Evolutionary conservation across 2,113 vertebrate species (phyloP).

Genomic region (Anser cygnoides): DNA sequence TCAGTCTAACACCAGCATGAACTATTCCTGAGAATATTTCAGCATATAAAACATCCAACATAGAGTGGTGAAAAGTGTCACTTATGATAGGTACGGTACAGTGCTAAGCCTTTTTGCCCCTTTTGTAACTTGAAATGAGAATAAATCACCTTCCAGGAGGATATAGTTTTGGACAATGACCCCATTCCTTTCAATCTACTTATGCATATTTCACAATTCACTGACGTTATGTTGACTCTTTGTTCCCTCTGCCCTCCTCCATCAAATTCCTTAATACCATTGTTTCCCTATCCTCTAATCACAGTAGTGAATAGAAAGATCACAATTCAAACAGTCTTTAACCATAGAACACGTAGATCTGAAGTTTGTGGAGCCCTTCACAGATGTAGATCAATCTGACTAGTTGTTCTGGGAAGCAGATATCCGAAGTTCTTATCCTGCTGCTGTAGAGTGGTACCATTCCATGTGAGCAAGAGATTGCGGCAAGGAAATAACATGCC

Average conservation of each 20-base stretch:
- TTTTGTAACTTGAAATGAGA: background rate
- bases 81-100: background rate
- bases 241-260: background rate
- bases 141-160: background rate
- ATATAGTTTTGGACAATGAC: background rate
- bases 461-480: background rate
- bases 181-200: background rate
- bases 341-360: background rate
- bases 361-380: background rate
- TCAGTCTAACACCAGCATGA: background rate
- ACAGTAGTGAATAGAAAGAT: too few relatives aligned
- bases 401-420: background rate
- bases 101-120: background rate
- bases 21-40: background rate
- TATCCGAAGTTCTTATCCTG: background rate
- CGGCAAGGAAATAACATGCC: background rate
- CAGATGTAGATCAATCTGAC: background rate
- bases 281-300: background rate
- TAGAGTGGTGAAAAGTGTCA: background rate
- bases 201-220: background rate
- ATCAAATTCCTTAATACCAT: background rate
- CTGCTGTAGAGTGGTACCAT: background rate
- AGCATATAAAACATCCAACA: background rate
- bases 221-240: rapidly evolving
- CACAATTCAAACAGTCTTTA: background rate